A percentile compares a stretch with the other conserved stretches of the same genome.
These are phyloP conservation scores for Stenichneumon culpator DNA, from an alignment of 2,888 invertebrate species.

Conservation along the genomic window DNA sequence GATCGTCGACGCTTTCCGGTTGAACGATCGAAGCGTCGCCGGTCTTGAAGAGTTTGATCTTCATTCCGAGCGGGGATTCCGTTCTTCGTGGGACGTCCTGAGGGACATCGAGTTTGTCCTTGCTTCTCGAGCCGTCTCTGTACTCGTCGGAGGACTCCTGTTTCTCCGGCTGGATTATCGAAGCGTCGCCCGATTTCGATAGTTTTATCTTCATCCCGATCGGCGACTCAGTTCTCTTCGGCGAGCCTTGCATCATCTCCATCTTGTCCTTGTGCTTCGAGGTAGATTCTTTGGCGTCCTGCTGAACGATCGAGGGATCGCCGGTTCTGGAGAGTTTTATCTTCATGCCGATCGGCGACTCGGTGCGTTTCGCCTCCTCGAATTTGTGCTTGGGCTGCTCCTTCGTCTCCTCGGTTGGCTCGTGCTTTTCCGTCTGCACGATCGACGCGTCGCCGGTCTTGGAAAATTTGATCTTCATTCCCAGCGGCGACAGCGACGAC, in stretches of 20 bases:
- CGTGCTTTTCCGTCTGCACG: constrained; percentile 72
- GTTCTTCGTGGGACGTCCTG: constrained; percentile 71
- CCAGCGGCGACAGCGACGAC: constrained; percentile 79
- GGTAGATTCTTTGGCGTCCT: constrained; percentile 48
- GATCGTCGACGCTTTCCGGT: constrained; percentile 68
- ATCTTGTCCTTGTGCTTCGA: constrained; percentile 62
- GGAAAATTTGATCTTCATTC: constrained; percentile 82
- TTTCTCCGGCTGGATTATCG: constrained; percentile 75
- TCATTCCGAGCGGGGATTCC: constrained; percentile 80
- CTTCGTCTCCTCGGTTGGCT: constrained; percentile 42
- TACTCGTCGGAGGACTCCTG: constrained; percentile 57
- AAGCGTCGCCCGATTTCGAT: constrained; percentile 71
- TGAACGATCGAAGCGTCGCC: constrained; percentile 72
- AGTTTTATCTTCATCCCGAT: constrained; percentile 74
- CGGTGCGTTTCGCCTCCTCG: constrained; percentile 76
- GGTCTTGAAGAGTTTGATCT: constrained; percentile 79
- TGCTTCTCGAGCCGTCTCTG: constrained; percentile 64
- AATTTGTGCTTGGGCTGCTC: constrained; percentile 58
- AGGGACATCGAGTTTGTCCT: constrained; percentile 69
- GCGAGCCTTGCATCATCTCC: constrained; percentile 69
- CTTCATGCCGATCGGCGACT: constrained; percentile 82
- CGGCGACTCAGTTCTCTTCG: constrained; percentile 80
- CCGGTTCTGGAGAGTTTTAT: constrained; percentile 83
- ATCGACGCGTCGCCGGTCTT: constrained; percentile 80
- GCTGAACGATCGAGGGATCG: constrained; percentile 78